Base-by-base conservation (phyloP, 2,797 vertebrate genomes). In the Luscinia megarhynchos region DNA sequence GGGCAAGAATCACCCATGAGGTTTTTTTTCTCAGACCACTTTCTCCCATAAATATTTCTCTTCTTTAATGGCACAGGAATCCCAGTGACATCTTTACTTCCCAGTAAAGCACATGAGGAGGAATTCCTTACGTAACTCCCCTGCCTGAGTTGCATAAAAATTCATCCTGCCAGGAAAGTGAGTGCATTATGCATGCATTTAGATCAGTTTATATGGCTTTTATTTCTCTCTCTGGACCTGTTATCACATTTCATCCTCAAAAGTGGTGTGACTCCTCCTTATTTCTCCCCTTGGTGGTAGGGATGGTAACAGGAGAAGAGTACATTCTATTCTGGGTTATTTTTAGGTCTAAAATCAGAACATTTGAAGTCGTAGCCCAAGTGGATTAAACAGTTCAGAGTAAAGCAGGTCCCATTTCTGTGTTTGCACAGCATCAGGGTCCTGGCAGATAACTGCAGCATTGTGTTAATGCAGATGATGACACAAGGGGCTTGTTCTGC, bases 301-400 rank as follows among this genome's bases (percentile, higher is more conserved):
- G 62, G 66, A 3, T 69, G 36, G 87, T 63, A 93, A 95, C 36
- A 76, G 87, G 73, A 95, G 91, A 69, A 79, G 73, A 84, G 91
- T 90, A 95, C 94, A 91, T 94, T 95, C 91, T 94, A 63, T 95
- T 95, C 91, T 62, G 74, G 34, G 94, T 95, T 96, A 96, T 96
- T 96, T 96, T 96, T 95, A 96, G 94, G 80, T 79, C 55, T 79
- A 79, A 91, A 96, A 88, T 53, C 67, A 67, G 93, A 51, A 86
- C 88, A 67, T 73, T 91, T 93, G 34, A 84, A 79, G 54, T 78
- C 53, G 11, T 57, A 51, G 43, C 59, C 77, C 48, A 18, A 88
- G 69, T 67, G 69, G 66, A 66, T 91, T 86, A 69, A 93, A 82
- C 89, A 84, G 66, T 78, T 69, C 32, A 64, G 83, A 26, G 32